Evolutionary conservation across 1,140 invertebrate genomes (phyloP), one percentile per base, ranked within the genome.

Genomic region (Leptinotarsa defecta): DNA sequence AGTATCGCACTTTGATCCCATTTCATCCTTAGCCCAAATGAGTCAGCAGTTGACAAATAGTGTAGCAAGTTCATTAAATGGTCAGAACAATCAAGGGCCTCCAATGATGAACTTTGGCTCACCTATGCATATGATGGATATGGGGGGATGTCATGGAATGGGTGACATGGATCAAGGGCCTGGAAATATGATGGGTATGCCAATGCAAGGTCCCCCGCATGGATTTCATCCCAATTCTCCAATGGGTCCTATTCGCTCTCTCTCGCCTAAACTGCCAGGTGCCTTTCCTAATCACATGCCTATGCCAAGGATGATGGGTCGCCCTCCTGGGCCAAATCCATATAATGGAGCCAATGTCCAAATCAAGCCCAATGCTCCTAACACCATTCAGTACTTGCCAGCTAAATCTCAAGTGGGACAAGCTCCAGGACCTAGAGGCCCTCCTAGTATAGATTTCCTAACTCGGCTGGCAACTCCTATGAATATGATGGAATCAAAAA

Each of bases 361-460:
- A 87, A 96, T 98, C 27, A 98, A 98, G 87, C 94, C 96, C 1
- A 97, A 94, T 86, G 96, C 96, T 3, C 97, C 97, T 0, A 98
- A 98, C 86, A 98, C 97, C 15, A 98, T 99, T 82, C 97, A 98
- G 87, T 99, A 99, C 89, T 91, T 98, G 83, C 97, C 97, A 27
- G 95, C 96, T 52, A 90, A 95, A 86, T 92, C 94, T 13, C 94
- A 95, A 82, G 89, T 92, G 78, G 87, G 88, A 49, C 87, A 91
- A 49, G 88, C 91, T 78, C 86, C 88, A 78, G 88, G 89, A 69
- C 89, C 91, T 11, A 88, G 94, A 70, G 92, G 92, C n/a, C 94
- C 94, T 1, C 95, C 96, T 6, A 96, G 95, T 84, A 87, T 98
- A 68, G 96, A 98, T 76, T 98, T 98, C 86, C 88, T 98, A 75